Base-by-base conservation (phyloP, 2,797 vertebrate species). In the Cichlasoma orientale region DNA sequence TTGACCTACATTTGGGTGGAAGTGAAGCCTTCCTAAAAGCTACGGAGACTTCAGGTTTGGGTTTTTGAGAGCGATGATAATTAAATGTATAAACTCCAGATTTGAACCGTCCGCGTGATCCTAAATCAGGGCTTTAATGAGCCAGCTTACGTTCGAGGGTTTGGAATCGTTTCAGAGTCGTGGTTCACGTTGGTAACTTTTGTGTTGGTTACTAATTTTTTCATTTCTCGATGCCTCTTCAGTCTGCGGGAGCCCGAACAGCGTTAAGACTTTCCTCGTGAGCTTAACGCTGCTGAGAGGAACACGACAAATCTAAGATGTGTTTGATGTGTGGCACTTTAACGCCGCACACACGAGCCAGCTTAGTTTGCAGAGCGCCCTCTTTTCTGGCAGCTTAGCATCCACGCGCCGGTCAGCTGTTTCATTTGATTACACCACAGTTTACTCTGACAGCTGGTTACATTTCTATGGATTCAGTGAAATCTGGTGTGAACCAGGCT, bases 331-430 rank as follows among this genome's bases (percentile, higher is more conserved):
- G 57, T 6, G 58, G 58, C 36, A 1, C 59, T 41, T 63, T 2
- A 41, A 63, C 14, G 1, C 2, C 14, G 25, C 38, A 41, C 41
- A 5, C 36, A 0, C 33, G 5, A 7, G 44, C 21, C 38, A 44
- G 38, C 18, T 66, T 1, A 11, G 18, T 4, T 14, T 44, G 38
- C 38, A 18, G 21, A 63, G 38, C 0, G 38, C 13, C 25, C 4
- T 36, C 0, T 63, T 36, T 19, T 63, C 59, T 3, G 19, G 33
- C 13, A 41, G 36, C 4, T 25, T 16, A 4, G 59, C 38, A 0
- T 18, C 38, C 59, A 10, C 59, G 41, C 4, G 16, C 27, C 56
- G 11, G 27, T 16, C n/a, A 61, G 13, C 5, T 3, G 4, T 41
- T 14, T 41, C 5, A 16, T 41, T 16, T 41, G 58, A 36, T 18